Evolutionary conservation across 2,888 invertebrate genomes (phyloP).

Genomic region (Zaprionus lineosus): DNA sequence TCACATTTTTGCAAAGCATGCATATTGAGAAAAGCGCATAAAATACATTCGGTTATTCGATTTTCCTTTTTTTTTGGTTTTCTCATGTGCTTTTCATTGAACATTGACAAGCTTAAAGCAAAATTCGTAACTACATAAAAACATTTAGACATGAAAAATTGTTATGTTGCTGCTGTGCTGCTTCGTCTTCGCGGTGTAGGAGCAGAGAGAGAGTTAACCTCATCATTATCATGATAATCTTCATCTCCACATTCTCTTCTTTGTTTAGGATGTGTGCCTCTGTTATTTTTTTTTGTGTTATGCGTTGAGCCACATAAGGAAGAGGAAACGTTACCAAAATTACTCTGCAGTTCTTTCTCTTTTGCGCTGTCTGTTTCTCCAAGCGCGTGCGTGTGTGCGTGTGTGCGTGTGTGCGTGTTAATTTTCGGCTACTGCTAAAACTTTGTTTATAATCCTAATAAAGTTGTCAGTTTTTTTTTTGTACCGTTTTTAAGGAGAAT

Average conservation of each 20-base stretch:
- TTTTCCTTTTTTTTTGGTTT: conserved; percentile 13
- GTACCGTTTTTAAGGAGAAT: conserved; percentile 24
- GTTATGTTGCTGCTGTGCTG: background rate
- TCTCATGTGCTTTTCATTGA: conserved; percentile 38
- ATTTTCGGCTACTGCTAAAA: conserved; percentile 18
- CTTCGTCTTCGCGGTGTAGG: conserved; percentile 3
- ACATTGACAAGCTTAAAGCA: conserved; percentile 38
- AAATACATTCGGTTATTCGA: conserved; percentile 24
- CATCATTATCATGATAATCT: conserved; percentile 25
- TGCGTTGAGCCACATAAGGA: conserved; percentile 53
- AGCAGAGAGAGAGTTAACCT: conserved; percentile 31
- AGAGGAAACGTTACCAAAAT: conserved; percentile 42
- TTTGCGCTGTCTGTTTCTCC: conserved; percentile 9
- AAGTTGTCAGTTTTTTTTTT: conserved; percentile 35
- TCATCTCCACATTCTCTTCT: conserved; percentile 47
- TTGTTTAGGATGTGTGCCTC: conserved; percentile 51
- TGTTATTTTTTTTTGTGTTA: conserved; percentile 44
- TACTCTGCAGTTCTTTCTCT: conserved; percentile 14
- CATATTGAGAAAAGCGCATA: conserved; percentile 44
- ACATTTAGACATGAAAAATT: conserved; percentile 19
- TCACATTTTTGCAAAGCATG: conserved; percentile 52
- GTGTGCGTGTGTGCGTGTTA: conserved; percentile 16
- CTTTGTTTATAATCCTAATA: conserved; percentile 33
- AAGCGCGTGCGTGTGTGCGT: conserved; percentile 1
- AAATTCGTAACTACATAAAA: conserved; percentile 30